Base-by-base conservation (phyloP, 2,797 vertebrate genomes). In the Coilia nasus region DNA sequence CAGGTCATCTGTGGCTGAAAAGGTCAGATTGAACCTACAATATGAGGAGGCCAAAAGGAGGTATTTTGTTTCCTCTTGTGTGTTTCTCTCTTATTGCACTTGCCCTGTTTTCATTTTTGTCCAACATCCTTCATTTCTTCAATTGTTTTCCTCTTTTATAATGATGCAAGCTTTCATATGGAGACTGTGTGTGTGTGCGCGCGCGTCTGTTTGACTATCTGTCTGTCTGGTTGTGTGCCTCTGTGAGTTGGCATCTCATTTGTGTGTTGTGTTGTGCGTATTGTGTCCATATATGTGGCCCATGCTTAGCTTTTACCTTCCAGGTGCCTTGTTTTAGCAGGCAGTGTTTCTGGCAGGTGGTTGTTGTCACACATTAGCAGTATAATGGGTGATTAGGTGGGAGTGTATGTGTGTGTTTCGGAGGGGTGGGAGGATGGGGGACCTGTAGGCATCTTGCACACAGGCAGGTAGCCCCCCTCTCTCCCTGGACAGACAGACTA, bases 31-130 rank as follows among this genome's bases (percentile, higher is more conserved):
- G 67, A 97, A 96, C 57, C 95, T 97, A 46, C 95, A 94, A 47
- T 97, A 96, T 14, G 95, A 96, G 89, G 96, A 97, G 90, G 96
- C 96, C 85, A 97, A 96, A 87, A 93, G 96, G 89, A 97, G 96
- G 96, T 97, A 93, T 90, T 81, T 47, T 9, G 15, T 41, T 78
- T 5, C 15, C 71, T 41, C 35, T n/a, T 71, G 2, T 14, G 0
- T 21, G 3, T 47, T 46, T 50, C 56, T 41, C 56, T 7, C 21
- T 50, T 11, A 2, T 14, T 67, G 62, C 25, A 28, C 6, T 15
- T 21, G 3, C 28, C 35, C 21, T 82, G n/a, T 35, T 10, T 54
- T 11, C 54, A 9, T 3, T 19, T n/a, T n/a, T 46, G 10, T 6
- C 78, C 41, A 59, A 21, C 6, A 41, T 75, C 31, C 31, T 15